Base-by-base conservation (phyloP, 2,888 invertebrate genomes). In the Physocephala rufipes region DNA sequence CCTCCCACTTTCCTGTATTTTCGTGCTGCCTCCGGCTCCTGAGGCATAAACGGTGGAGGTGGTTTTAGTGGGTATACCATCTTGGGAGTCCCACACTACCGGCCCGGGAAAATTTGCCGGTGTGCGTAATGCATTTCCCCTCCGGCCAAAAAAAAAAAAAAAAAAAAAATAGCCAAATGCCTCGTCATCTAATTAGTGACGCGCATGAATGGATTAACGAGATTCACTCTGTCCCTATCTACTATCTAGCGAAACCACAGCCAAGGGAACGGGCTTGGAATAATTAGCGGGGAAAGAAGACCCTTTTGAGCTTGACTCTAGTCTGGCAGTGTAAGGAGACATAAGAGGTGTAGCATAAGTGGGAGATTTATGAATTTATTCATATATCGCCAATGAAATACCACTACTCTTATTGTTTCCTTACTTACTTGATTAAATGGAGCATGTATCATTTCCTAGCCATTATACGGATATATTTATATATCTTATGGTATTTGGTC, bases 161-260 rank as follows among this genome's bases (percentile, higher is more conserved):
- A 36, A 36, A 36, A 36, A 36, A 36, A 36, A 36, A 36, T 36
- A 36, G 36, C 36, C 9, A 36, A 36, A 36, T 36, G 36, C 36
- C 36, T 36, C 36, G 36, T 36, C 36, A 36, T 36, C 36, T 36
- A 36, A 36, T 36, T 36, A 36, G 36, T 36, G 36, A 36, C 36
- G 36, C 24, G 63, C 63, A 47, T 68, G 63, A 84, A 83, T n/a
- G 21, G 24, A 24, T 19, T 7, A 13, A 1, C 21, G 85, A 86
- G 86, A 85, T 85, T 86, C 84, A 85, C 81, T 82, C 85, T 88
- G 87, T 87, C 87, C 86, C 86, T 87, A 87, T 85, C 87, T 88
- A 87, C 88, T 88, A 86, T 88, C 87, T 88, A 89, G 89, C 88
- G 87, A 89, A 88, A 88, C 88, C 88, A 89, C 89, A 86, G 89